Base-by-base conservation (phyloP, 1,140 invertebrate species). In the Drosophila nigrodunni region DNA sequence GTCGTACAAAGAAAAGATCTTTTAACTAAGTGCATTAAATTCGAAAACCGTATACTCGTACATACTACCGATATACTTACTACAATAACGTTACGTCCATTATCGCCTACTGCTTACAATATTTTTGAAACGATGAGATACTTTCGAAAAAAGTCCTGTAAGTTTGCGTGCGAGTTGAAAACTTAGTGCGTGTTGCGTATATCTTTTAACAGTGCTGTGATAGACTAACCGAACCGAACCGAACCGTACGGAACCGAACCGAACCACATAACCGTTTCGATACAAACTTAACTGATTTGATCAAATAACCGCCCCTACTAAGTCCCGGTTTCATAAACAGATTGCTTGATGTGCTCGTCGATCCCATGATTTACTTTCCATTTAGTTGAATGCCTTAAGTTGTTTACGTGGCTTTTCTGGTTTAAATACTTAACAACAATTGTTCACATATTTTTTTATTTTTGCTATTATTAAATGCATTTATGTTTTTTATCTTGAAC, bases 401-500 rank as follows among this genome's bases (percentile, higher is more conserved):
- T 64, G 21, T 21, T 66, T 66, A 60, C 25, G 41, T 15, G 50
- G 50, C 41, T 34, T 41, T 43, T 62, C 21, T 55, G 21, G 41
- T 66, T 72, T 75, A 25, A 74, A 57, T 57, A 58, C 49, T 69
- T 64, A 52, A 30, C 21, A 49, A 21, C 35, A 15, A 57, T 67
- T 78, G 46, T 78, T 69, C 47, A 47, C 6, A 25, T 41, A 15
- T 59, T 60, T 59, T 60, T 76, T 76, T 68, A 57, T 75, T 82
- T 90, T 83, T 54, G 65, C 77, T 68, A 76, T 86, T 72, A 68
- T 79, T 67, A 90, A 78, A 80, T 61, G 70, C 66, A 74, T 82
- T 85, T 80, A 73, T 68, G 52, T 65, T 90, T 90, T 87, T 81
- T 91, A 82, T 91, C 83, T 86, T 88, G 78, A 91, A 91, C 82